Conservation (phyloP, 1,140 invertebrate genomes). For the Cryptotermes secundus region DNA sequence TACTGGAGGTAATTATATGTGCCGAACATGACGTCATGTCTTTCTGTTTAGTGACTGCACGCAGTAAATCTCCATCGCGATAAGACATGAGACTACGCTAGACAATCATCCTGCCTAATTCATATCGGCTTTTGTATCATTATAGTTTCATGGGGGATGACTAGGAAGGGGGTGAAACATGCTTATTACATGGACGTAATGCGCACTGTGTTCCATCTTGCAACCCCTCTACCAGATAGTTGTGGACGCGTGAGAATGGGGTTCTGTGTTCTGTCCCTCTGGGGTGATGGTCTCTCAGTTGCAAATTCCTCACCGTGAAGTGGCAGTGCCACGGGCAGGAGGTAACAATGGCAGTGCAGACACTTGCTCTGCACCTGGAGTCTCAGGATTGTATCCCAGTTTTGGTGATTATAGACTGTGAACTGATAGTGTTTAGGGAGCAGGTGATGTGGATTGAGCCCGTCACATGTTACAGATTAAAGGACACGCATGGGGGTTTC, state of each 20-base stretch:
- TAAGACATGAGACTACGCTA: neutral
- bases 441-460: no score
- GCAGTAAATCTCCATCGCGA: neutral
- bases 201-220: no score
- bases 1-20: neutral
- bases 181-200: no score
- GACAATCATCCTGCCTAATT: neutral
- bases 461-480: no score
- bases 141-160: neutral
- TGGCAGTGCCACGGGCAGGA: neutral
- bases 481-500: no score
- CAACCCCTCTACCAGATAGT: no score
- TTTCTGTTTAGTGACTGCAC: neutral
- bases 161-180: no score
- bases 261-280: no score
- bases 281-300: no score
- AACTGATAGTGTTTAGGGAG: neutral
- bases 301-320: no score
- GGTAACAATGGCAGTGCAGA: neutral
- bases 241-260: no score
- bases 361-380: neutral
- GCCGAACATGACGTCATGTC: neutral
- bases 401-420: neutral
- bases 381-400: neutral
- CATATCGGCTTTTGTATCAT: neutral